phyloP scores from a whole-genome alignment of 1,140 invertebrate species.

The Laodelphax striatellus region DNA sequence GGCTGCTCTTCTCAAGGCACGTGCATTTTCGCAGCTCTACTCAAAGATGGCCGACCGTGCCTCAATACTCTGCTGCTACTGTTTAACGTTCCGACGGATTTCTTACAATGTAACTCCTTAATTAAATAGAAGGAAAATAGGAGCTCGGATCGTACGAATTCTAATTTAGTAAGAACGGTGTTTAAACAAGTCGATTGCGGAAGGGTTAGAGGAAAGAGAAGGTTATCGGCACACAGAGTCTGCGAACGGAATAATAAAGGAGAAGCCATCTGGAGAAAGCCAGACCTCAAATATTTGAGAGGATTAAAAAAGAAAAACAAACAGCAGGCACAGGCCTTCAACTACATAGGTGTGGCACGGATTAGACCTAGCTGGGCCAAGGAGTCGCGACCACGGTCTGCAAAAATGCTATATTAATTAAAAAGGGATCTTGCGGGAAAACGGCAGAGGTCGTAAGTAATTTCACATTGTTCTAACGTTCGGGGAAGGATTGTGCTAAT shows the following conservation, averaged over 20 bases:
- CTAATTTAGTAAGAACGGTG: no score
- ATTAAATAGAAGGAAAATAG: no score
- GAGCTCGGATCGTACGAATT: no score
- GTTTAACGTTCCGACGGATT: no score
- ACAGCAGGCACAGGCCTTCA: neutral
- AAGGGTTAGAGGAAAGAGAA: neutral
- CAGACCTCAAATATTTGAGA: neutral
- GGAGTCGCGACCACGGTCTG: neutral
- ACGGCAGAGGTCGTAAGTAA: constrained; percentile 1
- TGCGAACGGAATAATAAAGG: neutral
- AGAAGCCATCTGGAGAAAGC: neutral
- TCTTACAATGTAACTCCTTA: no score
- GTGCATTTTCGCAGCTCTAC: no score
- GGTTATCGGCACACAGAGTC: neutral
- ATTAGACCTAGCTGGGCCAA: neutral
- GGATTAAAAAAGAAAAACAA: constrained; percentile 1
- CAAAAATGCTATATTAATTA: constrained; percentile 2
- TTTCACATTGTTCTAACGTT: neutral
- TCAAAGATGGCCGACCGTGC: no score
- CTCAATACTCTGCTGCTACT: no score
- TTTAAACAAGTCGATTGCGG: no score
- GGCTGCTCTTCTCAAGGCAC: no score
- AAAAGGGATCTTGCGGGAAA: constrained; percentile 2
- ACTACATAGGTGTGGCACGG: neutral
- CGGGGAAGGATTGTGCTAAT: neutral